These are phyloP conservation scores for Drosophila subsilvestris DNA, from an alignment of 2,888 invertebrate genomes.

Conservation along the genomic window DNA sequence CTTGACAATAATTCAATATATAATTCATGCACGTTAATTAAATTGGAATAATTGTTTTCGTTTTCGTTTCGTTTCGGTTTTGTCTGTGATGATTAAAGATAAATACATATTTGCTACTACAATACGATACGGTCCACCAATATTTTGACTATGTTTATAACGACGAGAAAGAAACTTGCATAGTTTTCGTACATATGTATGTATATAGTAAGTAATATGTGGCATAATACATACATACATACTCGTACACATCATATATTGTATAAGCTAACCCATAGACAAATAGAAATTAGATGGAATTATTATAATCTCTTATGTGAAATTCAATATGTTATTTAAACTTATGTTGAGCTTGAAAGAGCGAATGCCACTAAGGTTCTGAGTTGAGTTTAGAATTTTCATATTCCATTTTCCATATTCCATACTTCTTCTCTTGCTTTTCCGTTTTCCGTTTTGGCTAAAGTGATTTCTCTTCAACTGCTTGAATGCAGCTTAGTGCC, in stretches of 20 bases:
- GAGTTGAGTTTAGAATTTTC: conserved; percentile 41
- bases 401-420: conserved; percentile 1
- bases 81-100: conserved; percentile 58
- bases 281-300: conserved; percentile 58
- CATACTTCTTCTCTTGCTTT: conserved; percentile 20
- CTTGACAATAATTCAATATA: conserved; percentile 66
- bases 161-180: conserved; percentile 68
- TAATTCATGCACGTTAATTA: conserved; percentile 69
- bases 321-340: conserved; percentile 46
- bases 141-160: conserved; percentile 70
- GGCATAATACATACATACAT: conserved; percentile 53
- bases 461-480: conserved; percentile 23
- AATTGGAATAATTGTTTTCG: conserved; percentile 64
- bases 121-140: conserved; percentile 71
- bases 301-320: conserved; percentile 39
- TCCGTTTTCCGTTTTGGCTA: conserved; percentile 24
- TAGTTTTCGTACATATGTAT: conserved; percentile 32
- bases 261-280: conserved; percentile 63
- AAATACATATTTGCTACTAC: conserved; percentile 72
- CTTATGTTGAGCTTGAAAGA: conserved; percentile 66
- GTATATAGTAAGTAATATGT: conserved; percentile 35
- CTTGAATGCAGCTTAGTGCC: conserved; percentile 6
- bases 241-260: conserved; percentile 31
- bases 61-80: conserved; percentile 32
- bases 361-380: conserved; percentile 51